phyloP scores from a whole-genome alignment of 2,888 invertebrate genomes.

The Scaptomyza reducta region DNA sequence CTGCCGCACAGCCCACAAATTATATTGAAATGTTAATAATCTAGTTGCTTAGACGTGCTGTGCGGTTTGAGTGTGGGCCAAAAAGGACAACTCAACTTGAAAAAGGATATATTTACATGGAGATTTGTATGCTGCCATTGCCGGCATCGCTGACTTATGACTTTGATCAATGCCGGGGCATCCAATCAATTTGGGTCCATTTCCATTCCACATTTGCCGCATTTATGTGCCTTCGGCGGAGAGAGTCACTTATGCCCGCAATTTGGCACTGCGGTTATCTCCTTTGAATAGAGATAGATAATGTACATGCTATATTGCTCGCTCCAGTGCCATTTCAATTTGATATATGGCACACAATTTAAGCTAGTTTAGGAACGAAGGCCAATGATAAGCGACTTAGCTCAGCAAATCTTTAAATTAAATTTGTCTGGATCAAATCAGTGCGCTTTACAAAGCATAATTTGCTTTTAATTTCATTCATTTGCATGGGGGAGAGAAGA shows the following conservation, averaged over 20 bases:
- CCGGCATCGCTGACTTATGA: constrained; percentile 73
- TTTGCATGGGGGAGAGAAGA: constrained; percentile 57
- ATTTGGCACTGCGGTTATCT: constrained; percentile 75
- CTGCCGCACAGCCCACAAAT: constrained; percentile 55
- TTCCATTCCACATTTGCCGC: constrained; percentile 52
- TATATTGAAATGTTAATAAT: constrained; percentile 82
- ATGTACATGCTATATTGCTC: constrained; percentile 1
- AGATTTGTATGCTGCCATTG: constrained; percentile 71
- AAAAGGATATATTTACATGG: constrained; percentile 79
- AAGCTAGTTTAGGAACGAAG: neutral
- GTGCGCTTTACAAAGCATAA: constrained; percentile 76
- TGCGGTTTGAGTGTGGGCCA: constrained; percentile 17
- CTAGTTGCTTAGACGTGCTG: constrained; percentile 77
- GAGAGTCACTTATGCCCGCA: constrained; percentile 78
- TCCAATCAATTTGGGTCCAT: constrained; percentile 57
- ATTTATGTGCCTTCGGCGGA: constrained; percentile 65
- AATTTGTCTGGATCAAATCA: constrained; percentile 72
- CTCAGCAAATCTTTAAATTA: constrained; percentile 71
- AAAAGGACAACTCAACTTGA: constrained; percentile 70
- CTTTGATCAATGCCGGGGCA: constrained; percentile 73
- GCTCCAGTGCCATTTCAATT: constrained; percentile 15
- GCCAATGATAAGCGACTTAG: constrained; percentile 36
- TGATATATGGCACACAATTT: constrained; percentile 56
- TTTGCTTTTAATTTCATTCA: constrained; percentile 81
- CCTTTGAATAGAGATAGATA: constrained; percentile 20